A percentile compares a stretch with the other conserved stretches of the same genome.
Evolutionary conservation across 2,113 vertebrate genomes (phyloP).

Genomic region (Microcebus jonahi): DNA sequence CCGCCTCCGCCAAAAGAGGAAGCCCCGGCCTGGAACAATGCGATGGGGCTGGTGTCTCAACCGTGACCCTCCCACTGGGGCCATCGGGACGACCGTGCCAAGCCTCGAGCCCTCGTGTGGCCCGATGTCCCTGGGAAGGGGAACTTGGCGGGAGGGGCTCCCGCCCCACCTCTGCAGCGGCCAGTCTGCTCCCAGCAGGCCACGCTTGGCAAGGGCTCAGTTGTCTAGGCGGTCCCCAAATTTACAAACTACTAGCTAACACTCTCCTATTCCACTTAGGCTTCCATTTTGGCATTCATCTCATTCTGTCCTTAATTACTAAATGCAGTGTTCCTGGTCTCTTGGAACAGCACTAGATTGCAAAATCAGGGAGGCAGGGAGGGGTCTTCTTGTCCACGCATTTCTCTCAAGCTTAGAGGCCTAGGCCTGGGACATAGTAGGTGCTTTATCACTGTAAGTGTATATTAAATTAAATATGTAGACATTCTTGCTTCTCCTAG

Average conservation of each 20-base stretch:
- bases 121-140: background rate
- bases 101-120: background rate
- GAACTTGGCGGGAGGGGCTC: background rate
- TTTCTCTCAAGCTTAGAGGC: background rate
- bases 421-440: background rate
- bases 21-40: constrained; percentile 68
- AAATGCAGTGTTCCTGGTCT: background rate
- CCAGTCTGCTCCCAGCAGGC: background rate
- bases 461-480: background rate
- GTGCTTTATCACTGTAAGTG: background rate
- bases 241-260: background rate
- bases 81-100: constrained; percentile 36
- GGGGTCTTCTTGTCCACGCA: background rate
- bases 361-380: background rate
- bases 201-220: background rate
- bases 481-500: background rate
- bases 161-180: background rate
- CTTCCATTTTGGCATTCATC: background rate
- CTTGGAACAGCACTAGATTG: background rate
- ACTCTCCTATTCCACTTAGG: background rate
- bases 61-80: constrained; percentile 71
- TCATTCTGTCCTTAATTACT: background rate
- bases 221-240: background rate
- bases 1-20: constrained; percentile 67
- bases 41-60: constrained; percentile 59